Base-by-base conservation (phyloP, 2,797 vertebrate genomes). In the Sebastes diaconus region DNA sequence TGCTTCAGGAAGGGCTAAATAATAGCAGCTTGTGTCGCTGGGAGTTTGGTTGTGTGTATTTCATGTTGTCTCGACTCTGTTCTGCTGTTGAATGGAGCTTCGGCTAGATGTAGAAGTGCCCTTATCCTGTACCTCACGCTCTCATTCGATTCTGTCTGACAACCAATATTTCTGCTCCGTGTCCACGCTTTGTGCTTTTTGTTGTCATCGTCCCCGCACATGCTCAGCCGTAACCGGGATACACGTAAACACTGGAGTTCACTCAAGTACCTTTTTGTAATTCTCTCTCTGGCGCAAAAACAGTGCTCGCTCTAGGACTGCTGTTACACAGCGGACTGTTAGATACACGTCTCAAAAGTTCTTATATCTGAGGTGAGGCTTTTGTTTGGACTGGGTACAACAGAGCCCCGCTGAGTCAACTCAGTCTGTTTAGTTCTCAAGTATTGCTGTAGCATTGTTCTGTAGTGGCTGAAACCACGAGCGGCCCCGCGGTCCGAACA, bases 31-130 rank as follows among this genome's bases (percentile, higher is more conserved):
- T 50, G 67, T 75, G 69, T 88, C 75, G 70, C 73, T 84, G 81
- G 58, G 68, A 74, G 75, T 88, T 66, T 64, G 14, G 36, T 75
- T 52, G 69, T 74, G 32, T 68, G 50, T 58, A 18, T 73, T 65
- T 85, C 77, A 27, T 73, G 34, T 73, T 3, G 50, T 90, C 59
- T 80, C 27, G 25, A 76, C 79, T 84, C 68, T 71, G 81, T 83
- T 88, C 64, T 60, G 83, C 81, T 86, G 83, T 81, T 73, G 63
- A 87, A 87, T 75, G 77, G 86, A 93, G 87, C 86, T 90, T 88
- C 84, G 84, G 84, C 84, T 92, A 92, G 94, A 93, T 90, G 92
- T 95, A 96, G 95, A 96, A 96, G 95, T 95, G 95, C 93, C 93
- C 94, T 96, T 96, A 95, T 90, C 88, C 91, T 86, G 90, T 94